Evolutionary conservation across 2,888 invertebrate species (phyloP).

Genomic region (Arge pagana): DNA sequence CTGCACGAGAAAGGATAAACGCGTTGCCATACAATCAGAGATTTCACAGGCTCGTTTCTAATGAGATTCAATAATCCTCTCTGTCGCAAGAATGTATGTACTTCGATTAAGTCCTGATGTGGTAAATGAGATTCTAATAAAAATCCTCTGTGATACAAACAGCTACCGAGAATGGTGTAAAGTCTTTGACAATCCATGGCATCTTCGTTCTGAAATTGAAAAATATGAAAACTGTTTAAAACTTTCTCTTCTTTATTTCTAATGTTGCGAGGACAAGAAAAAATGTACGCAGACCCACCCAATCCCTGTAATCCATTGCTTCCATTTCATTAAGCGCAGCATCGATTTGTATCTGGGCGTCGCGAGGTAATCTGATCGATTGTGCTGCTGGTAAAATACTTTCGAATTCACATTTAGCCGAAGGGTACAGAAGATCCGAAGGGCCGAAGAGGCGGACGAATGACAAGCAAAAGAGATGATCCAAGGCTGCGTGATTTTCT

Average conservation of each 20-base stretch:
- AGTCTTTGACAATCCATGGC: slow-evolving; percentile 75
- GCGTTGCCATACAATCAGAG: slow-evolving; percentile 78
- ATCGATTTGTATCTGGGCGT: slow-evolving; percentile 80
- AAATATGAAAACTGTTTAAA: slow-evolving; percentile 26
- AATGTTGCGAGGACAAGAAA: neutral
- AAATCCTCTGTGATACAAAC: slow-evolving; percentile 69
- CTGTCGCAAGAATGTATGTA: slow-evolving; percentile 75
- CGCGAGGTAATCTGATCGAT: slow-evolving; percentile 71
- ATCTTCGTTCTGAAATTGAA: slow-evolving; percentile 70
- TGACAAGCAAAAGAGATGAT: slow-evolving; percentile 69
- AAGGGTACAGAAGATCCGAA: neutral
- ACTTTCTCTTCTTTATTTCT: neutral
- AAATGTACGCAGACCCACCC: slow-evolving; percentile 62
- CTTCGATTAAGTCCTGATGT: slow-evolving; percentile 73
- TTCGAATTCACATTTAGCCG: slow-evolving; percentile 61
- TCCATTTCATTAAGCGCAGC: slow-evolving; percentile 88
- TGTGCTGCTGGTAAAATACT: slow-evolving; percentile 70
- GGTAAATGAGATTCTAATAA: slow-evolving; percentile 79
- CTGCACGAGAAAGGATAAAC: slow-evolving; percentile 66
- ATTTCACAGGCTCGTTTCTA: slow-evolving; percentile 68
- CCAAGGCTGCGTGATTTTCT: slow-evolving; percentile 64
- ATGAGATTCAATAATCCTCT: slow-evolving; percentile 76
- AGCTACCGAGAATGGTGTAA: slow-evolving; percentile 70
- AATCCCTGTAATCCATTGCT: slow-evolving; percentile 88
- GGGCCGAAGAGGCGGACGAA: slow-evolving; percentile 57